phyloP scores from a whole-genome alignment of 2,113 vertebrate species.

The Camelus dromedarius region DNA sequence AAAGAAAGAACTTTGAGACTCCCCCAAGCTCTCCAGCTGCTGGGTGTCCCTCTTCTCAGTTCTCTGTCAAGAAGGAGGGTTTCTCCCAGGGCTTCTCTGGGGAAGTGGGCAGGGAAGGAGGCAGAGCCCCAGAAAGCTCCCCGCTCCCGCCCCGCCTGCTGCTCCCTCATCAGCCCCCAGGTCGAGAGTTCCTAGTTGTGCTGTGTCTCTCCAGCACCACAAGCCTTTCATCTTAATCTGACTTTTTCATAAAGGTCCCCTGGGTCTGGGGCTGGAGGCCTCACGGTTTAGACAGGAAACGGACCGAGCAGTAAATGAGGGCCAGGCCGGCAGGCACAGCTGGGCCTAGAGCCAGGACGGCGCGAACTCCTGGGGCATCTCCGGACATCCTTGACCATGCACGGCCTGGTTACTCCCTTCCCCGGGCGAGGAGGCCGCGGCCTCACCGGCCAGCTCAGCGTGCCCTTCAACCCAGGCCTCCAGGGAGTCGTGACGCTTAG shows the following conservation, averaged over 20 bases:
- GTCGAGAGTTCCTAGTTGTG: not conserved
- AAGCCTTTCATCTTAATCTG: not conserved
- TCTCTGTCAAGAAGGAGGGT: too few relatives aligned
- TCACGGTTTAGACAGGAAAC: not conserved
- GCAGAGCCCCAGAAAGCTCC: not conserved
- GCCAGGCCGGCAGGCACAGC: not conserved
- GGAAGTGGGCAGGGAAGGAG: too few relatives aligned
- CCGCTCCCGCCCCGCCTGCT: rapidly evolving
- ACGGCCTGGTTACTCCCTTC: rapidly evolving
- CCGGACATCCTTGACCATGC: too few relatives aligned
- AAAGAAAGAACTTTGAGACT: not conserved
- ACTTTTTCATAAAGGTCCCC: not conserved
- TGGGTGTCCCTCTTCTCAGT: too few relatives aligned
- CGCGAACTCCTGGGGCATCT: rapidly evolving
- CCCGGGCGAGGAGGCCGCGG: not conserved
- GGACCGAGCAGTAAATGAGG: not conserved
- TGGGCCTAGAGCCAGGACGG: not conserved
- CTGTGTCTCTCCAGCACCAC: not conserved
- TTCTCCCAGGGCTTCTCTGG: not conserved
- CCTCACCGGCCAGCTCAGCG: rapidly evolving
- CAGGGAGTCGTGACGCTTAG: not conserved
- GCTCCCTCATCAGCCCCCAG: too few relatives aligned
- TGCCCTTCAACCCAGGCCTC: not conserved
- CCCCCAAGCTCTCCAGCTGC: not conserved
- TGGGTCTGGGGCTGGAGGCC: not conserved